phyloP scores from a whole-genome alignment of 2,113 vertebrate genomes.

The Chaenogobius annularis region DNA sequence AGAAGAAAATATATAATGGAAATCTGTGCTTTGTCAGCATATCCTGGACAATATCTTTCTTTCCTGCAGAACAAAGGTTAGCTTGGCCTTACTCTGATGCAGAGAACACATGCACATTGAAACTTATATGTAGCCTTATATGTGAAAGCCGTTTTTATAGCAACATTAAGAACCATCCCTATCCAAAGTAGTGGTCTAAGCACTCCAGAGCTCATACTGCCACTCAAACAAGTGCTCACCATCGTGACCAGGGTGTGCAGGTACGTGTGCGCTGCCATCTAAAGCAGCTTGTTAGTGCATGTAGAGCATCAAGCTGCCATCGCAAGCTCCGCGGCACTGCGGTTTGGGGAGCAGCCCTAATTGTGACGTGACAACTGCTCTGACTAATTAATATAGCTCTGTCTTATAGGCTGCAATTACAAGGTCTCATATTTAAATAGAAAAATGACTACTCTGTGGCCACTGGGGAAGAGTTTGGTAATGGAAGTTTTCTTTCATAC shows the following conservation, averaged over 20 bases:
- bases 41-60: constrained; percentile 13
- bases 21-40: constrained; percentile 55
- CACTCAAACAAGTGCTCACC: constrained; percentile 2
- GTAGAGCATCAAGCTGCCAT: constrained; percentile 9
- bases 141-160: background rate
- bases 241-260: background rate
- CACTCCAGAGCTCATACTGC: constrained; percentile 1
- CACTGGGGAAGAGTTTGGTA: constrained; percentile 1
- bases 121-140: background rate
- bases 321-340: constrained; percentile 5
- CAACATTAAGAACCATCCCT: background rate
- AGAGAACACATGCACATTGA: background rate
- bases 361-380: constrained; percentile 6
- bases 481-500: constrained; percentile 10
- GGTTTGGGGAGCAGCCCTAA: constrained; percentile 2
- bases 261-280: background rate
- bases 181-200: background rate
- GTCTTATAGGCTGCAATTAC: constrained; percentile 13
- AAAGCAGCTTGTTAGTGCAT: constrained; percentile 26
- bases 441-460: constrained; percentile 11
- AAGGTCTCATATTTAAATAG: constrained; percentile 17
- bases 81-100: background rate
- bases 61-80: background rate
- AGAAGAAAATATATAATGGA: constrained; percentile 23
- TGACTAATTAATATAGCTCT: constrained; percentile 4